Percentiles rank a stretch among this genome's conserved stretches.
Evolutionary conservation across 2,888 invertebrate species (phyloP).

Genomic region (Synanthedon andrenaeformis): DNA sequence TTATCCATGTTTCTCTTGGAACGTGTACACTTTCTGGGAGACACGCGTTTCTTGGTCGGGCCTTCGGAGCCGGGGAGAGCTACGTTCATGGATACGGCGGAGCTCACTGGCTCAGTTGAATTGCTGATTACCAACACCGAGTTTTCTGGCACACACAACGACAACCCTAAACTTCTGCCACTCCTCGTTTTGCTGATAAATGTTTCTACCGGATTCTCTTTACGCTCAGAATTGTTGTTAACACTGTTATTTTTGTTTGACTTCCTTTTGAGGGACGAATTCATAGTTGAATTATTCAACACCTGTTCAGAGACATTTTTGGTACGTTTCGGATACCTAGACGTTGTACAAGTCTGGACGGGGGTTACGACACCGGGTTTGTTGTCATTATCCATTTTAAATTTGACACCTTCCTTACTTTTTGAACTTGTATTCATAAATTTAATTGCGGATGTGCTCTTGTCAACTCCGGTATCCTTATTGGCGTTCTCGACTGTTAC

Average conservation of each 20-base stretch:
- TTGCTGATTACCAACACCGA: conserved; percentile 40
- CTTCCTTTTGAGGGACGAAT: conserved; percentile 17
- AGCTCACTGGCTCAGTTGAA: conserved; percentile 38
- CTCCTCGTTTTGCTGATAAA: conserved; percentile 39
- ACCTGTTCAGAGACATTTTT: conserved; percentile 18
- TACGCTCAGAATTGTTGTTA: conserved; percentile 31
- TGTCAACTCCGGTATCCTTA: conserved; percentile 26
- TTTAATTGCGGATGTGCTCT: conserved; percentile 43
- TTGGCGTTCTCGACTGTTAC: conserved; percentile 33
- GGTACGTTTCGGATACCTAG: conserved; percentile 46
- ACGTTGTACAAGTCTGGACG: conserved; percentile 30
- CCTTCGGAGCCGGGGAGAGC: conserved; percentile 16
- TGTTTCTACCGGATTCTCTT: conserved; percentile 38
- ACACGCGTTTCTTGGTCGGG: conserved; percentile 17
- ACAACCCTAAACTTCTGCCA: conserved; percentile 34
- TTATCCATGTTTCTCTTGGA: conserved; percentile 25
- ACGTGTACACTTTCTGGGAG: conserved; percentile 10
- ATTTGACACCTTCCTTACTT: conserved; percentile 15
- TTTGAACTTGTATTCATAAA: conserved; percentile 31
- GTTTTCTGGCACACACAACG: conserved; percentile 30
- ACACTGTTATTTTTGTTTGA: conserved; percentile 23
- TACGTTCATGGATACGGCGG: conserved; percentile 42
- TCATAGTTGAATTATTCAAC: conserved; percentile 9
- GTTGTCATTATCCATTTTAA: conserved; percentile 11
- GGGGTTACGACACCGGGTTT: conserved; percentile 23